A percentile compares a stretch with the other conserved stretches of the same genome.
Evolutionary conservation across 2,797 vertebrate species (phyloP).

Genomic region (Coregonus ussuriensis): DNA sequence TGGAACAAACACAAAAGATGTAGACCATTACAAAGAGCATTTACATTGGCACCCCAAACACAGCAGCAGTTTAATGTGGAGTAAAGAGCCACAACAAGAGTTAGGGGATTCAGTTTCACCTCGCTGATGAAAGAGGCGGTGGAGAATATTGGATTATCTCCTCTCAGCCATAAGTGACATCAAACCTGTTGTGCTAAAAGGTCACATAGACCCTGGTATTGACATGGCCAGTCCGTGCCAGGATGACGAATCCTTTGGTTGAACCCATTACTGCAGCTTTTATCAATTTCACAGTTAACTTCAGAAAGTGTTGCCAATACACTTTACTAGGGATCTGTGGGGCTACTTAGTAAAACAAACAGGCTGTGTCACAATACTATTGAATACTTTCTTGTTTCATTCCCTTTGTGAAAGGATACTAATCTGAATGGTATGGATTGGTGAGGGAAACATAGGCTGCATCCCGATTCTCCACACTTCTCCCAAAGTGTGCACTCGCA

Average conservation of each 20-base stretch:
- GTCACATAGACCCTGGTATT: slow-evolving; percentile 5
- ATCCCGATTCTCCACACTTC: not conserved
- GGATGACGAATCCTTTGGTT: slow-evolving; percentile 14
- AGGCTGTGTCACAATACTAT: not conserved
- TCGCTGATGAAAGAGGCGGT: slow-evolving; percentile 37
- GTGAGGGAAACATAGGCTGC: not conserved
- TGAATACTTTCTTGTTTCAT: not conserved
- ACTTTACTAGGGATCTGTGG: not conserved
- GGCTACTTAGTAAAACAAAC: not conserved
- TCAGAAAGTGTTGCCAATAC: not conserved
- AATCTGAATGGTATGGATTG: not conserved
- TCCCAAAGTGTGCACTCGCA: not conserved
- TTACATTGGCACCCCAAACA: slow-evolving; percentile 33
- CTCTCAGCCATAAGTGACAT: slow-evolving; percentile 43
- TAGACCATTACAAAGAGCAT: slow-evolving; percentile 34
- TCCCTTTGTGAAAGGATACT: not conserved
- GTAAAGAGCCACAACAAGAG: slow-evolving; percentile 31
- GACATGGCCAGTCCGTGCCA: not conserved
- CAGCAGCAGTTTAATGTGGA: slow-evolving; percentile 22
- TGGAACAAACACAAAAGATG: not conserved
- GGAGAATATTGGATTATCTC: slow-evolving; percentile 52
- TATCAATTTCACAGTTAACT: slow-evolving; percentile 24
- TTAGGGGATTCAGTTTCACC: slow-evolving; percentile 52
- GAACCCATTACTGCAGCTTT: slow-evolving; percentile 19
- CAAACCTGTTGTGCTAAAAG: slow-evolving; percentile 51